Percentiles rank a stretch among this genome's conserved stretches.
Evolutionary conservation across 2,888 invertebrate genomes (phyloP).

Genomic region (Spisula subtruncata): DNA sequence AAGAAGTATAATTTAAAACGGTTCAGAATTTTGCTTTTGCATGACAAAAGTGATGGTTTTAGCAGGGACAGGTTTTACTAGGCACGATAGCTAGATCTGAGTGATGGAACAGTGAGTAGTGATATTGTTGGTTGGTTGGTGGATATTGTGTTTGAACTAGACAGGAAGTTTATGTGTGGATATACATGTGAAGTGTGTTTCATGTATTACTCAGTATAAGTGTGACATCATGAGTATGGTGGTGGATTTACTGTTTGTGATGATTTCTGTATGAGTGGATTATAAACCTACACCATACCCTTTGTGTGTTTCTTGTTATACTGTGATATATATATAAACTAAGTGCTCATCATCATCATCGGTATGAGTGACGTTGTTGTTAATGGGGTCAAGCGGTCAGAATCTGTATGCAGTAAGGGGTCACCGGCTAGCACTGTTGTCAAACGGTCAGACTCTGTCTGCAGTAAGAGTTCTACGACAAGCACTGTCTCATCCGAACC

Average conservation of each 20-base stretch:
- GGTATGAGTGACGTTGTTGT: constrained; percentile 38
- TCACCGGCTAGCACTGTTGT: constrained; percentile 11
- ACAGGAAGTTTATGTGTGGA: constrained; percentile 16
- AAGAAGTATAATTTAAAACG: too few relatives aligned
- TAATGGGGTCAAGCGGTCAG: constrained; percentile 38
- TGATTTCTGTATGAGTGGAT: background rate
- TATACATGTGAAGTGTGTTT: constrained; percentile 24
- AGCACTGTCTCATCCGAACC: constrained; percentile 56
- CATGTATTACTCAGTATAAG: background rate
- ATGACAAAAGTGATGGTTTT: background rate
- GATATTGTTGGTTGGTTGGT: background rate
- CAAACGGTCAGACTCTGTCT: constrained; percentile 43
- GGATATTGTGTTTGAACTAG: background rate
- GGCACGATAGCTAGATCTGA: too few relatives aligned
- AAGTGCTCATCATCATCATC: background rate
- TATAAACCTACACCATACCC: background rate
- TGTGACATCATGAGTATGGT: background rate
- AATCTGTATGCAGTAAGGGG: constrained; percentile 30
- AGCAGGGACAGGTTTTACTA: background rate
- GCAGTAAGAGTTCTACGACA: constrained; percentile 24
- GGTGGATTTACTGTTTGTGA: background rate
- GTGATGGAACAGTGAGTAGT: constrained; percentile 1
- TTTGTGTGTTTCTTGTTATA: background rate
- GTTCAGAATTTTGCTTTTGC: background rate
- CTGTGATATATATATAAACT: background rate